A percentile compares a stretch with the other conserved stretches of the same genome.
Conservation (phyloP, 1,140 invertebrate genomes). For the Ips typographus region DNA sequence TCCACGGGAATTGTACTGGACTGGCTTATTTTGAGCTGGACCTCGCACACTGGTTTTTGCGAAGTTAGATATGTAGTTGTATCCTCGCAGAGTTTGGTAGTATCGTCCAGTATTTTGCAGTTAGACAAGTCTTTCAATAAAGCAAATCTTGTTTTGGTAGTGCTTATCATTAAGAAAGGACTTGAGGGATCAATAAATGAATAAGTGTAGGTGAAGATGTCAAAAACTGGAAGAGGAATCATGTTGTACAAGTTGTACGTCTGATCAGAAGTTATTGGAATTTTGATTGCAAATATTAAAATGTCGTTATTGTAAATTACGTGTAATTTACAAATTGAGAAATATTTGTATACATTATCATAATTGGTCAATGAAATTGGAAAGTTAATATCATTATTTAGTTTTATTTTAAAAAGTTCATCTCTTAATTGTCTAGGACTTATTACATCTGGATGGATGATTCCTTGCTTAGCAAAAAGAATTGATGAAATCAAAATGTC, state of each 20-base stretch:
- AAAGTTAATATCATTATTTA: constrained; percentile 20
- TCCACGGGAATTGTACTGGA: neutral
- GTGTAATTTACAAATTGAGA: constrained; percentile 5
- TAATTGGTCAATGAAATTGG: constrained; percentile 1
- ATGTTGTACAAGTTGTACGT: constrained; percentile 15
- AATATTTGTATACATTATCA: constrained; percentile 19
- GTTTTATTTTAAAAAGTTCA: constrained; percentile 12
- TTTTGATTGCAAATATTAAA: constrained; percentile 12
- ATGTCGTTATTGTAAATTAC: constrained; percentile 10
- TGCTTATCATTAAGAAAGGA: constrained; percentile 23
- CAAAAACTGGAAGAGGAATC: constrained; percentile 5
- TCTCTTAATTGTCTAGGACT: constrained; percentile 14
- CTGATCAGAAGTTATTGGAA: constrained; percentile 4
- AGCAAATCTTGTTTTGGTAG: constrained; percentile 19
- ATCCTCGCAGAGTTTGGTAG: constrained; percentile 4
- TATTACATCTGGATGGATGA: constrained; percentile 37
- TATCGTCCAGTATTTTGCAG: neutral
- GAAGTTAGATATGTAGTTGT: neutral
- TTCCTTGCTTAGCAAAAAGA: constrained; percentile 34
- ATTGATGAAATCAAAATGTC: constrained; percentile 26
- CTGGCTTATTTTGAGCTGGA: neutral
- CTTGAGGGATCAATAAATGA: constrained; percentile 21
- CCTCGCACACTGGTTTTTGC: constrained; percentile 14
- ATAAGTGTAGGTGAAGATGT: neutral
- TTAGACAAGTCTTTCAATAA: constrained; percentile 12